Evolutionary conservation across 2,113 vertebrate genomes (phyloP), one percentile per base, ranked within the genome.

Genomic region (Ameiurus melas): DNA sequence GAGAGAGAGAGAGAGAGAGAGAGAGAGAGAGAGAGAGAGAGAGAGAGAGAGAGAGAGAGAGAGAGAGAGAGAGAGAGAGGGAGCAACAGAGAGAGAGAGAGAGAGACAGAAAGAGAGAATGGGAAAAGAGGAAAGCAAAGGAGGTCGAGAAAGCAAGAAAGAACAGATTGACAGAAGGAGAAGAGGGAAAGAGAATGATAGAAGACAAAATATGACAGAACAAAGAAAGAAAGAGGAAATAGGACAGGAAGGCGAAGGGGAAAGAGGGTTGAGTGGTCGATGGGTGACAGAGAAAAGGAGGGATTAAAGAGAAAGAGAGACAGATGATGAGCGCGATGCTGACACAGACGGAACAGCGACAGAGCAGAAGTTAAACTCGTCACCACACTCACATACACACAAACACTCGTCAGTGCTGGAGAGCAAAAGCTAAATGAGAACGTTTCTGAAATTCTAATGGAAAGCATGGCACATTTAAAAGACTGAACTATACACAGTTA

Each of bases 291-390:
- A 88, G 25, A 90, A 85, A 87, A 57, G 78, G 80, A 75, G 81
- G 83, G 85, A 57, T 60, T 75, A 71, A 75, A 89, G 80, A 88
- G 84, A 88, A 12, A 89, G 88, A 85, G 83, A 87, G 88, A 89
- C 43, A 87, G 73, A 83, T 85, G 79, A 88, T 88, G 70, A 89
- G 77, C 10, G 70, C 70, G 58, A 88, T 85, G 83, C 71, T 43
- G 75, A 89, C 84, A 89, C 55, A 86, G 75, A 89, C 80, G 27
- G 83, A 83, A 62, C 83, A 86, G 90, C 51, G 71, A 80, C 53
- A 89, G 75, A 84, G 66, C 83, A 58, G 66, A 89, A 90, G 64
- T 89, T 89, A 86, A 89, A 83, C 81, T 87, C 78, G 90, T 89
- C 82, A 87, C 82, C 90, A 86, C 83, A 85, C n/a, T 57, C 70